Conservation (phyloP, 2,113 vertebrate genomes). For the Mormyrus lacerda region DNA sequence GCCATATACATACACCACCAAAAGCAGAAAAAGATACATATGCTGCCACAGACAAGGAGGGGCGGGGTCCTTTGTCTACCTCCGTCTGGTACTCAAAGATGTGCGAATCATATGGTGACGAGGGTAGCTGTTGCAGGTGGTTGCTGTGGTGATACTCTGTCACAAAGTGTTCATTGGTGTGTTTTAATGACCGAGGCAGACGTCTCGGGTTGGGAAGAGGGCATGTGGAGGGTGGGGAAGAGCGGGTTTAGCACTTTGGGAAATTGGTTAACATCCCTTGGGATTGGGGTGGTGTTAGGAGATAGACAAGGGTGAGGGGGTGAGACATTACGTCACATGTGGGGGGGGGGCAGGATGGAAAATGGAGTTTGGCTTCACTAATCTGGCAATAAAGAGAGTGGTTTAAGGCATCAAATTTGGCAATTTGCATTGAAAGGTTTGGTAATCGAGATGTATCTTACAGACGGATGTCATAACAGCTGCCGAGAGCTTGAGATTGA, state of each 20-base stretch:
- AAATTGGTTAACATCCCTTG: conserved; percentile 23
- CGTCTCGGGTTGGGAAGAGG: neutral
- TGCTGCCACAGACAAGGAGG: neutral
- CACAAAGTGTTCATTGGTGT: neutral
- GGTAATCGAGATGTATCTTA: neutral
- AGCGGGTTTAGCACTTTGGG: conserved; percentile 16
- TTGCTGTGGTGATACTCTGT: neutral
- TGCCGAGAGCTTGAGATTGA: neutral
- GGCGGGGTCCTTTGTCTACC: neutral
- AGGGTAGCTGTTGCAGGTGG: neutral
- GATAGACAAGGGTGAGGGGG: neutral
- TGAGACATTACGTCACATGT: conserved; percentile 11
- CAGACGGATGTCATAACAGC: neutral
- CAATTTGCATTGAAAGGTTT: neutral
- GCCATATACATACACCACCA: neutral
- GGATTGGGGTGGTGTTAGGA: conserved; percentile 3
- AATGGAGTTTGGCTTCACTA: neutral
- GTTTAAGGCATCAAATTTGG: neutral
- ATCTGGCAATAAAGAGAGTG: neutral
- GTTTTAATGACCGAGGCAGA: neutral
- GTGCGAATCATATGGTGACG: neutral
- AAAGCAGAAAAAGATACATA: neutral
- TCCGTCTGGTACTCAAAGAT: neutral
- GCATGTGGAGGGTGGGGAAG: neutral
- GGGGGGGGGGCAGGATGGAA: neutral